Conservation (phyloP, 2,797 vertebrate species). For the Sparus aurata region DNA sequence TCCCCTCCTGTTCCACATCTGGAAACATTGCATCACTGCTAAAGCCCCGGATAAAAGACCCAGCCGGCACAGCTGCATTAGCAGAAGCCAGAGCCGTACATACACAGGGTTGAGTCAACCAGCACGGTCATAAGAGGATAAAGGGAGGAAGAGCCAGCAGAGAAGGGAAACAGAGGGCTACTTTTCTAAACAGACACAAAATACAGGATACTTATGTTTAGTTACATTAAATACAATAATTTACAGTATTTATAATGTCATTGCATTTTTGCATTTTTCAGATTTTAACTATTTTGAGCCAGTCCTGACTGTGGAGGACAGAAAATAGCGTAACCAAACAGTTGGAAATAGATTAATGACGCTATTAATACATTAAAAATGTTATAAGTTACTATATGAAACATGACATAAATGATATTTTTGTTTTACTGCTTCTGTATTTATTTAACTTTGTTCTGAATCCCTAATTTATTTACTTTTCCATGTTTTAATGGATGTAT, state of each 20-base stretch:
- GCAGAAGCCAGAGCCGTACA: slow-evolving; percentile 41
- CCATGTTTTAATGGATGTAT: too few species aligned
- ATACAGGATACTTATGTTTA: not conserved
- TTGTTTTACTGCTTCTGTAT: too few species aligned
- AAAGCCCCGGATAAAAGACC: slow-evolving; percentile 74
- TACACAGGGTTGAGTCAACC: slow-evolving; percentile 31
- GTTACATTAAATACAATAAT: not conserved
- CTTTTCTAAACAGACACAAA: not conserved
- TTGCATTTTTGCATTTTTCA: not conserved
- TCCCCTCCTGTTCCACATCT: slow-evolving; percentile 80
- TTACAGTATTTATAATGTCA: not conserved
- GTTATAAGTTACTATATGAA: too few species aligned
- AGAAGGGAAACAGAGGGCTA: not conserved
- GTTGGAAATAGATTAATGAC: too few species aligned
- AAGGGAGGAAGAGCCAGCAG: not conserved
- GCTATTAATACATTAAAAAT: too few species aligned
- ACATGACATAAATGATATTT: too few species aligned
- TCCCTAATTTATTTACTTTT: too few species aligned
- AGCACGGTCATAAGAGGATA: too few species aligned
- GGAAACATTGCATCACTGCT: slow-evolving; percentile 85
- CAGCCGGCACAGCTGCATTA: slow-evolving; percentile 66
- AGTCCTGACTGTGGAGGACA: too few species aligned
- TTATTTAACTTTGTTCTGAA: too few species aligned
- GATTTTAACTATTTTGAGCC: too few species aligned
- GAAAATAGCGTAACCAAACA: too few species aligned